Evolutionary conservation across 2,888 invertebrate genomes (phyloP).

Genomic region (Drosophila falleni): DNA sequence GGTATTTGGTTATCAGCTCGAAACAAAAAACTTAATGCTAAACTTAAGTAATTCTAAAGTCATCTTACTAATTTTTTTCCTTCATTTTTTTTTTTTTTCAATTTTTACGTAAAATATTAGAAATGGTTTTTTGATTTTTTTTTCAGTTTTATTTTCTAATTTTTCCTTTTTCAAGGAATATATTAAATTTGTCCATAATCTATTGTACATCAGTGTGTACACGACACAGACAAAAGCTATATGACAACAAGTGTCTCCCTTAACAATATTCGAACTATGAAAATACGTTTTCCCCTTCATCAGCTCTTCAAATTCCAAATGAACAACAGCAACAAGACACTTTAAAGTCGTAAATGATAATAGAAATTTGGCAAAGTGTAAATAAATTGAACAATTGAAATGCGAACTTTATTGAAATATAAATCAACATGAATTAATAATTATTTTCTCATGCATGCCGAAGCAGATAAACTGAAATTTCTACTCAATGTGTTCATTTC

Average conservation of each 20-base stretch:
- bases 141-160: too few species aligned
- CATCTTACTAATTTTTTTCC: too few species aligned
- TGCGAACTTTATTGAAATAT: slow-evolving; percentile 9
- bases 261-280: slow-evolving; percentile 1
- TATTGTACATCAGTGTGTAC: background rate
- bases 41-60: too few species aligned
- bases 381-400: slow-evolving; percentile 11
- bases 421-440: slow-evolving; percentile 8
- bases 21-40: too few species aligned
- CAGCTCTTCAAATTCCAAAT: background rate
- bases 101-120: too few species aligned
- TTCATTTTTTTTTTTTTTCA: too few species aligned
- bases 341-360: background rate
- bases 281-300: background rate
- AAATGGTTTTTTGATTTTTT: too few species aligned
- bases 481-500: slow-evolving; percentile 10
- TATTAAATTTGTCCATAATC: background rate
- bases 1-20: too few species aligned
- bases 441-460: slow-evolving; percentile 12
- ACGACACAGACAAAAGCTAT: slow-evolving; percentile 14
- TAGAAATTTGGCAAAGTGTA: slow-evolving; percentile 3
- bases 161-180: too few species aligned
- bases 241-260: slow-evolving; percentile 28
- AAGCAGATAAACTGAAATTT: background rate
- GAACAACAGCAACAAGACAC: background rate